A percentile compares a stretch with the other conserved stretches of the same genome.
phyloP scores from a whole-genome alignment of 1,140 invertebrate species.

The Drosophila truncata region DNA sequence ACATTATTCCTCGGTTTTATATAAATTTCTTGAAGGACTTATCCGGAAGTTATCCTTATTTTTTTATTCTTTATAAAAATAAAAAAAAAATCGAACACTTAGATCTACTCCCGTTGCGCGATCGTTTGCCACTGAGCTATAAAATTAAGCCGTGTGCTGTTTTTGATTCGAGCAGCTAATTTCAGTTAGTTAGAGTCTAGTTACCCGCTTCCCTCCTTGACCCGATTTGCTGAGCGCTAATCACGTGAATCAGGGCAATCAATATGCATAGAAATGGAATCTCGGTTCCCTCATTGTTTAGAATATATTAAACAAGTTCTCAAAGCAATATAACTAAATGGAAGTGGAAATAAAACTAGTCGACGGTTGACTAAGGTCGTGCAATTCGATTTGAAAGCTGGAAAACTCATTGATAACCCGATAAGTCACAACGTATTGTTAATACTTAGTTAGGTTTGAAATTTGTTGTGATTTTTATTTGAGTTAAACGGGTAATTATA shows the following conservation, averaged over 20 bases:
- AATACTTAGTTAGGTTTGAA: neutral
- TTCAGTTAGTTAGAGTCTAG: slow-evolving; percentile 15
- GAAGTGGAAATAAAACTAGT: slow-evolving; percentile 15
- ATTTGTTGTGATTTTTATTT: neutral
- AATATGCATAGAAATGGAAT: slow-evolving; percentile 31
- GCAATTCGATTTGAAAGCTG: slow-evolving; percentile 31
- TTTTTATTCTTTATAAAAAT: neutral
- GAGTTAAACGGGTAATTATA: slow-evolving; percentile 2
- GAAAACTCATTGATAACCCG: slow-evolving; percentile 2
- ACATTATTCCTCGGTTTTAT: neutral
- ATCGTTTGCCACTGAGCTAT: slow-evolving; percentile 38
- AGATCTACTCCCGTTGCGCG: slow-evolving; percentile 32
- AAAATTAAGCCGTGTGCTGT: slow-evolving; percentile 32
- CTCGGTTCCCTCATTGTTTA: slow-evolving; percentile 10
- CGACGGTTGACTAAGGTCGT: slow-evolving; percentile 23
- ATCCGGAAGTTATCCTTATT: neutral
- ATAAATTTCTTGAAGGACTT: too few species aligned
- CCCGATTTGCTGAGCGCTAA: slow-evolving; percentile 7
- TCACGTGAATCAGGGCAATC: slow-evolving; percentile 45
- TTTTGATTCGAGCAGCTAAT: slow-evolving; percentile 47
- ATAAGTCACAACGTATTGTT: slow-evolving; percentile 5
- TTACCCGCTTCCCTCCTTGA: slow-evolving; percentile 42
- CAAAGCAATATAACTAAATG: slow-evolving; percentile 11
- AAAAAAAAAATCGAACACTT: neutral
- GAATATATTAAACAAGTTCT: slow-evolving; percentile 46